Percentiles rank a stretch among this genome's conserved stretches.
phyloP scores from a whole-genome alignment of 2,888 invertebrate species.

The Hydriomena furcata region DNA sequence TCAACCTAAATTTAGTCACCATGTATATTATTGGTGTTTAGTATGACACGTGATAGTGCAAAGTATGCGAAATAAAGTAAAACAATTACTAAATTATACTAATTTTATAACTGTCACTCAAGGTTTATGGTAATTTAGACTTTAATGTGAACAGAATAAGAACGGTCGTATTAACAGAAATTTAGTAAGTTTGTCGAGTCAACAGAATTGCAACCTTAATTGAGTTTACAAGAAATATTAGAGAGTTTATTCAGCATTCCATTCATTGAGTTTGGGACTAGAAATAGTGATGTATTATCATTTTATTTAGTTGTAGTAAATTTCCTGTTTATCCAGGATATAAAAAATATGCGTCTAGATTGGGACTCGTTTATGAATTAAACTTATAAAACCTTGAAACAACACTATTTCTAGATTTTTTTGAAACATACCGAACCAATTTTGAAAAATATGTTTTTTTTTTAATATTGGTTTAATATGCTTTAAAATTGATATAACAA shows the following conservation, averaged over 20 bases:
- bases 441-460: neutral
- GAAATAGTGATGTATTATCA: conserved; percentile 33
- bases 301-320: conserved; percentile 1
- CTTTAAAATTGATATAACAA: conserved; percentile 21
- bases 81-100: too few relatives aligned
- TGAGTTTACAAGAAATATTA: neutral
- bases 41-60: too few relatives aligned
- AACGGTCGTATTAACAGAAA: too few relatives aligned
- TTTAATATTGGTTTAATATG: conserved; percentile 15
- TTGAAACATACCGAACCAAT: conserved; percentile 29
- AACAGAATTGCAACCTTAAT: too few relatives aligned
- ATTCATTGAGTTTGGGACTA: conserved; percentile 15
- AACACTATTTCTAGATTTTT: conserved; percentile 30
- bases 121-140: too few relatives aligned
- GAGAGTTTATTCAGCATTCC: neutral
- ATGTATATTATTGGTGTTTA: too few relatives aligned
- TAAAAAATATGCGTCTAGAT: conserved; percentile 16
- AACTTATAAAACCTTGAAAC: conserved; percentile 6
- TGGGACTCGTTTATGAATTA: neutral
- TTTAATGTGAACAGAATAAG: too few relatives aligned
- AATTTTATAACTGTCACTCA: too few relatives aligned
- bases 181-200: too few relatives aligned
- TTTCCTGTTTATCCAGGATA: conserved; percentile 4
- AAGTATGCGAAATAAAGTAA: too few relatives aligned
- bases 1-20: too few relatives aligned